Percentiles rank a stretch among this genome's conserved stretches.
These are phyloP conservation scores for Anisognathus igniventris DNA, from an alignment of 2,797 vertebrate species.

Conservation along the genomic window DNA sequence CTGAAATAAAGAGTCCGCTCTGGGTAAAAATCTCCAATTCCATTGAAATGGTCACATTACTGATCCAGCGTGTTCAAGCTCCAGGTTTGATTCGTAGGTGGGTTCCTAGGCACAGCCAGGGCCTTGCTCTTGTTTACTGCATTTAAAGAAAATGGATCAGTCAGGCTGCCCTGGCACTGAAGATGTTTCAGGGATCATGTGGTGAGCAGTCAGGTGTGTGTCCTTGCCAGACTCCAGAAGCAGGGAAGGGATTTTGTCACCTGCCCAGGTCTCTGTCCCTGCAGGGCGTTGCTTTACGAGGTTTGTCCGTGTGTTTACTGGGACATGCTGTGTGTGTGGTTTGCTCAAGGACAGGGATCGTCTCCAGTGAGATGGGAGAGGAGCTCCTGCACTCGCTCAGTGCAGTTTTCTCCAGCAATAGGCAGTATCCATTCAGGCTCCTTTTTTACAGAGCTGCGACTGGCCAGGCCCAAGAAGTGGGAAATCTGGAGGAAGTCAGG, in stretches of 20 bases:
- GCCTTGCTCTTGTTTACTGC: neutral
- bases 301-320: neutral
- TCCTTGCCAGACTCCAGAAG: neutral
- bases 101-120: neutral
- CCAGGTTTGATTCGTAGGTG: neutral
- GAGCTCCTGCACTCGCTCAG: neutral
- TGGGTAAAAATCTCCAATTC: slow-evolving; percentile 73
- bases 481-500: neutral
- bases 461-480: neutral
- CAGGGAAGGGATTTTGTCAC: neutral
- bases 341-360: neutral
- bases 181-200: neutral
- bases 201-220: neutral
- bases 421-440: neutral
- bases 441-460: neutral
- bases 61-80: slow-evolving; percentile 9
- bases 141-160: neutral
- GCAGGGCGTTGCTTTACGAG: neutral
- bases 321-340: neutral
- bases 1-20: slow-evolving; percentile 77
- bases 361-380: slow-evolving; percentile 2
- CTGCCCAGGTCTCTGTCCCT: neutral
- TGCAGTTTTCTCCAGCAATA: neutral
- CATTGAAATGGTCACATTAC: slow-evolving; percentile 67
- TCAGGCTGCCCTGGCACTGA: neutral